A percentile compares a stretch with the other conserved stretches of the same genome.
These are phyloP conservation scores for Uloborus plumipes DNA, from an alignment of 2,888 invertebrate genomes.

Conservation along the genomic window DNA sequence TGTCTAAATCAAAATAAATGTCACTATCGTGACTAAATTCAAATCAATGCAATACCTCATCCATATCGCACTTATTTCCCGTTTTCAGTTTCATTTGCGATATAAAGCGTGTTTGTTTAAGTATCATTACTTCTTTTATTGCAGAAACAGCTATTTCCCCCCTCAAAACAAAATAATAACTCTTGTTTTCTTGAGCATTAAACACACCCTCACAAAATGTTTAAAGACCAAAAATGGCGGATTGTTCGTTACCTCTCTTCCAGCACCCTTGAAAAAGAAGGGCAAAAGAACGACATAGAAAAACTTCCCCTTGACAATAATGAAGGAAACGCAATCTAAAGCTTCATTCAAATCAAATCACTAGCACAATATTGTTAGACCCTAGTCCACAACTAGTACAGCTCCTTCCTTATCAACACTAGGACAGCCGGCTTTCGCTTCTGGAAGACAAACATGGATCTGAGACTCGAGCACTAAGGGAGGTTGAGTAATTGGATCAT, in stretches of 20 bases:
- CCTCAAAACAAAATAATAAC: too few relatives aligned
- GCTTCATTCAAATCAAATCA: conserved; percentile 54
- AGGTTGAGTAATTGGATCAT: conserved; percentile 53
- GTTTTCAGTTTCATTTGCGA: too few relatives aligned
- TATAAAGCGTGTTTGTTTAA: too few relatives aligned
- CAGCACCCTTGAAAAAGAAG: conserved; percentile 21
- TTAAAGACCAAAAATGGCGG: conserved; percentile 28
- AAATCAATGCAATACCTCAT: too few relatives aligned
- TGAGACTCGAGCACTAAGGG: conserved; percentile 21
- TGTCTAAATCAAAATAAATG: too few relatives aligned
- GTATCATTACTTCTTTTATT: too few relatives aligned
- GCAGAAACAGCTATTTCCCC: too few relatives aligned
- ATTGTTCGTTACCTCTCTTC: neutral
- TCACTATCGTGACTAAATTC: too few relatives aligned
- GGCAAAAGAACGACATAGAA: neutral
- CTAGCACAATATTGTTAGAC: conserved; percentile 44
- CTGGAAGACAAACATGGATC: conserved; percentile 57
- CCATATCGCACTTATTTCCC: too few relatives aligned
- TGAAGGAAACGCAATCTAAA: conserved; percentile 45
- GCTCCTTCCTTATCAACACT: conserved; percentile 44
- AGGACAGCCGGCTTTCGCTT: conserved; percentile 35
- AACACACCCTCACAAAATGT: neutral
- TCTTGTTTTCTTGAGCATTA: too few relatives aligned
- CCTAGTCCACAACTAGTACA: conserved; percentile 23
- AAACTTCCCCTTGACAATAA: conserved; percentile 31